A percentile compares a stretch with the other conserved stretches of the same genome.
Evolutionary conservation across 1,140 invertebrate species (phyloP).

Genomic region (Rhynchophorus ferrugineus): DNA sequence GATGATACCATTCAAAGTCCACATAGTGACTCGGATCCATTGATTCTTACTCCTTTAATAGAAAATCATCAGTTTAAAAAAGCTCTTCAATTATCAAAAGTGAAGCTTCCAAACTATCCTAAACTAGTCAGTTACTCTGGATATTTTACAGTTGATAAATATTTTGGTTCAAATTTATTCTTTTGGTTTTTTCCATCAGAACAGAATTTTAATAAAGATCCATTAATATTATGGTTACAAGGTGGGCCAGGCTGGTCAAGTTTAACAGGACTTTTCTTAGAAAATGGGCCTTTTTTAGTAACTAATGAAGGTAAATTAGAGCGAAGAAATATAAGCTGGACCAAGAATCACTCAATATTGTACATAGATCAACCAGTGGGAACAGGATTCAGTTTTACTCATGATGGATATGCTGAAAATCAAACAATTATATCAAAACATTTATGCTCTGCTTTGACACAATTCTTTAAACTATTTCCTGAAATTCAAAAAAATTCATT

Average conservation of each 20-base stretch:
- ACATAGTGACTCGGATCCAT: no score
- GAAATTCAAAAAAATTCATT: slow-evolving; percentile 59
- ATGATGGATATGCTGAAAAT: slow-evolving; percentile 52
- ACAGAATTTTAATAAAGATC: slow-evolving; percentile 42
- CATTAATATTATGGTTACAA: slow-evolving; percentile 65
- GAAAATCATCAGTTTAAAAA: slow-evolving; percentile 42
- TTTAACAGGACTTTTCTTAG: slow-evolving; percentile 61
- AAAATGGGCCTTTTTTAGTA: slow-evolving; percentile 55
- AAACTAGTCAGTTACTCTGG: slow-evolving; percentile 46
- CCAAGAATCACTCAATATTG: slow-evolving; percentile 60
- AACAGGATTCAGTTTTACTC: slow-evolving; percentile 67
- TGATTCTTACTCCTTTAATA: slow-evolving; percentile 46
- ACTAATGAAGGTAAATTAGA: slow-evolving; percentile 42
- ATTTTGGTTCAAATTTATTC: slow-evolving; percentile 58
- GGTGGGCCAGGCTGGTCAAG: slow-evolving; percentile 63
- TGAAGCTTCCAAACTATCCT: slow-evolving; percentile 14
- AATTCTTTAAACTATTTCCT: slow-evolving; percentile 68
- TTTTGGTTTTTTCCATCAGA: slow-evolving; percentile 69
- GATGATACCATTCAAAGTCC: no score
- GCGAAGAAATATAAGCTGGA: slow-evolving; percentile 61
- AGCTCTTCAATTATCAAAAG: slow-evolving; percentile 20
- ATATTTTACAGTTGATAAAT: slow-evolving; percentile 60
- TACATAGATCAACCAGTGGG: slow-evolving; percentile 87
- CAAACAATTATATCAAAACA: slow-evolving; percentile 58
- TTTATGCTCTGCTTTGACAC: slow-evolving; percentile 55